Evolutionary conservation across 2,888 invertebrate genomes (phyloP).

Genomic region (Scelioninae gen. 1): DNA sequence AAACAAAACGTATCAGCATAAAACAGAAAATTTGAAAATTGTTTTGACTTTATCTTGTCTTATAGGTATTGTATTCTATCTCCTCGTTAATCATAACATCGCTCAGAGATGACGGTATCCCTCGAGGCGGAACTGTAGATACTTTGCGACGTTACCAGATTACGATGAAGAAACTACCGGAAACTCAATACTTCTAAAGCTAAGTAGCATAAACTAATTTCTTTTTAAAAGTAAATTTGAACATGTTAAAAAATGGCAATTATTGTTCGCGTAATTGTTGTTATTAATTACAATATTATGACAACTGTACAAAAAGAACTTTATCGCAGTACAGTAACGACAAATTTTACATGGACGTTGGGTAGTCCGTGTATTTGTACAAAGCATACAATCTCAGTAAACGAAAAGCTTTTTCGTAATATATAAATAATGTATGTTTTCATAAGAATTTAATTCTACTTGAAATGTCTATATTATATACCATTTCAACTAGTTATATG

Average conservation of each 20-base stretch:
- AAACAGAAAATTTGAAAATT: constrained; percentile 62
- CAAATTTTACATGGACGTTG: neutral
- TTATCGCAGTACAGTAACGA: neutral
- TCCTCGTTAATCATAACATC: constrained; percentile 69
- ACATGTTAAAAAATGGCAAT: constrained; percentile 24
- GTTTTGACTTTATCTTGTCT: constrained; percentile 58
- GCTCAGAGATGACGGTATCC: constrained; percentile 67
- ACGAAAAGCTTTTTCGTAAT: constrained; percentile 31
- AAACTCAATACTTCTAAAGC: no score
- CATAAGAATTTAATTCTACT: constrained; percentile 29
- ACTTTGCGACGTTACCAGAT: no score
- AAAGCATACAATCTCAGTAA: constrained; percentile 15
- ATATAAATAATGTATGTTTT: constrained; percentile 29
- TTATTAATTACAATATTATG: neutral
- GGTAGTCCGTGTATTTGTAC: constrained; percentile 5
- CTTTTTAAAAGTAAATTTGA: constrained; percentile 34
- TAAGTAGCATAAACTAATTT: no score
- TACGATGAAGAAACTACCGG: no score
- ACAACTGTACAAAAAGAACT: neutral
- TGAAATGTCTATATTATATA: constrained; percentile 12
- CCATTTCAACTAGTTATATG: constrained; percentile 7
- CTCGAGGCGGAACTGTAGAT: no score
- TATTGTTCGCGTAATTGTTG: neutral
- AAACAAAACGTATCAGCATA: constrained; percentile 19
- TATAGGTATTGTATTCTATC: constrained; percentile 67